Conservation (phyloP, 2,888 invertebrate genomes). For the Drosophila flavopinicola region DNA sequence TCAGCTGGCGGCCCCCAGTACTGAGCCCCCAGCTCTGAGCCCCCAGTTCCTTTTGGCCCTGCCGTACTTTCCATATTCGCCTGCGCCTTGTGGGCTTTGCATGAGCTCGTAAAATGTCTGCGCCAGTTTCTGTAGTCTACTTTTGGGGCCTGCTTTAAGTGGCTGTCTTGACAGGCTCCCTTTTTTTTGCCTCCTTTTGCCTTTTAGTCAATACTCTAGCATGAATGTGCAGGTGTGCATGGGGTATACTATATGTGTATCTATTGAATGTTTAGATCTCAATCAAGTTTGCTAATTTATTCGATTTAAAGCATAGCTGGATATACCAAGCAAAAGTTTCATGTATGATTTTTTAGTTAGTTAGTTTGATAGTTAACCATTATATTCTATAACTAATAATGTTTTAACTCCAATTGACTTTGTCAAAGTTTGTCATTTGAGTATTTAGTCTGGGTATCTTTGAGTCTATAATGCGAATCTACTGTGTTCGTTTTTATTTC, state of each 20-base stretch:
- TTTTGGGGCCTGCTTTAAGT: conserved; percentile 46
- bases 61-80: conserved; percentile 40
- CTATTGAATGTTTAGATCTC: background rate
- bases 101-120: conserved; percentile 73
- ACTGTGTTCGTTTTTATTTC: conserved; percentile 1
- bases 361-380: too few relatives aligned
- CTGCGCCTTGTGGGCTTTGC: conserved; percentile 59
- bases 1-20: conserved; percentile 45
- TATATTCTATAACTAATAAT: too few relatives aligned
- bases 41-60: conserved; percentile 2
- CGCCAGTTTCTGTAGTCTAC: conserved; percentile 44
- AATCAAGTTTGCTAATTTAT: too few relatives aligned
- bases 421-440: background rate
- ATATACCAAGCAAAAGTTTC: too few relatives aligned
- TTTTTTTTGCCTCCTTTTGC: conserved; percentile 1
- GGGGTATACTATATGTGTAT: conserved; percentile 2
- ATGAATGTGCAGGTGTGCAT: background rate
- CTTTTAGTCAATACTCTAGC: conserved; percentile 12
- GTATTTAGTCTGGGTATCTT: conserved; percentile 5
- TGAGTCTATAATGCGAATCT: background rate
- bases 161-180: conserved; percentile 28
- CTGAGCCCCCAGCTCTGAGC: background rate
- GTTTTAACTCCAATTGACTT: too few relatives aligned
- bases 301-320: too few relatives aligned
- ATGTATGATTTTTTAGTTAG: too few relatives aligned